These are phyloP conservation scores for Leptinotarsa juncta DNA, from an alignment of 2,888 invertebrate species.

Conservation along the genomic window DNA sequence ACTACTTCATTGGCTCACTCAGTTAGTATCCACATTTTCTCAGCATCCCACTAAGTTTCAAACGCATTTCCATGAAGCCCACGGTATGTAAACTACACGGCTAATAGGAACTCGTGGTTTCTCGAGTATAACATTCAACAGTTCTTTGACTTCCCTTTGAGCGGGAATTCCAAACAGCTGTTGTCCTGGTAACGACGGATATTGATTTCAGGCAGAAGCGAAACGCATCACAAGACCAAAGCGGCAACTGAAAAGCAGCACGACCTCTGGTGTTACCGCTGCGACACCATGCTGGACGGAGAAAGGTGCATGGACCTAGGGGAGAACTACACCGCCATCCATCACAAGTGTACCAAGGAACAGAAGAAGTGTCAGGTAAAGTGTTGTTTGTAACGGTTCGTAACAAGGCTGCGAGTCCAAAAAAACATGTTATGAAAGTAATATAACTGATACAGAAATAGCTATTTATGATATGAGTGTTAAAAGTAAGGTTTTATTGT, in stretches of 20 bases:
- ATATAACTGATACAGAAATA: too few species aligned
- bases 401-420: too few species aligned
- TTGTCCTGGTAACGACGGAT: constrained; percentile 51
- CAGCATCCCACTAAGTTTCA: not conserved
- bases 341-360: constrained; percentile 82
- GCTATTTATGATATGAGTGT: too few species aligned
- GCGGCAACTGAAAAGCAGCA: constrained; percentile 82
- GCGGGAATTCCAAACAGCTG: constrained; percentile 27
- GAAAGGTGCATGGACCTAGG: constrained; percentile 77
- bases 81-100: not conserved
- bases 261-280: constrained; percentile 85
- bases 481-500: too few species aligned
- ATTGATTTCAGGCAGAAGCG: constrained; percentile 56
- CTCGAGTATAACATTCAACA: constrained; percentile 9
- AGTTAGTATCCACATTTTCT: too few species aligned
- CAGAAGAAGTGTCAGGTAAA: constrained; percentile 82
- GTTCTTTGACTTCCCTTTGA: constrained; percentile 13
- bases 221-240: constrained; percentile 76
- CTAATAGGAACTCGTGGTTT: constrained; percentile 1
- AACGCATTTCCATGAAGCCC: not conserved
- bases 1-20: too few species aligned
- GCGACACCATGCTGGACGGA: constrained; percentile 81
- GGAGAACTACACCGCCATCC: constrained; percentile 70
- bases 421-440: too few species aligned
- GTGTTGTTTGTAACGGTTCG: not conserved